These are phyloP conservation scores for Halcyon badia DNA, from an alignment of 2,797 vertebrate species.

Conservation along the genomic window DNA sequence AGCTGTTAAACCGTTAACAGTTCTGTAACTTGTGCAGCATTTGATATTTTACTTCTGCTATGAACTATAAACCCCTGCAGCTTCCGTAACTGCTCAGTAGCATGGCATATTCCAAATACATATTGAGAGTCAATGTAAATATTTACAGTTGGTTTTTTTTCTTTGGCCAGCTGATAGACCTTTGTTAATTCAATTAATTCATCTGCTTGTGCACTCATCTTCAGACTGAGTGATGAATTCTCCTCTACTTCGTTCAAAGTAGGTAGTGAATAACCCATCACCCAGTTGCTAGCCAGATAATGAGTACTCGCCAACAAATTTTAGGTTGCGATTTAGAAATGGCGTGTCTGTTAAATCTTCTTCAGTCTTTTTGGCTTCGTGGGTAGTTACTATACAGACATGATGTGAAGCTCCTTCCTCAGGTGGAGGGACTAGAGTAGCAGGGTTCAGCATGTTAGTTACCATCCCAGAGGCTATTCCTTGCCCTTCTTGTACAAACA, in stretches of 20 bases:
- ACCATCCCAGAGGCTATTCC: neutral
- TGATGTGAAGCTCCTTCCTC: neutral
- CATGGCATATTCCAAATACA: neutral
- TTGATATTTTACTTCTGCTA: neutral
- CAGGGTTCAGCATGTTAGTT: neutral
- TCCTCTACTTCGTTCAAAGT: neutral
- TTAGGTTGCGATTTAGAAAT: neutral
- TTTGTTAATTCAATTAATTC: neutral
- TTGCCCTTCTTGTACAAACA: neutral
- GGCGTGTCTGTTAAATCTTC: neutral
- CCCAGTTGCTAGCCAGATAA: neutral
- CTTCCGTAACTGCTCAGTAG: neutral
- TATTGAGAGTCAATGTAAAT: neutral
- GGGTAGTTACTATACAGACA: neutral
- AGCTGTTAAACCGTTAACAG: neutral
- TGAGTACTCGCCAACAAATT: fast-evolving
- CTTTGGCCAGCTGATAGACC: neutral
- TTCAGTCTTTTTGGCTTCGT: neutral
- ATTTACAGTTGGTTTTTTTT: neutral
- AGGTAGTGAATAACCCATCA: no score
- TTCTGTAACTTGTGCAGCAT: neutral
- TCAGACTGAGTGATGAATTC: neutral
- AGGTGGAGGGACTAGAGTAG: neutral
- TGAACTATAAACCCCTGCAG: neutral
- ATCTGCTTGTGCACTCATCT: neutral